Conservation (phyloP, 2,113 vertebrate species). For the Bucco capensis region DNA sequence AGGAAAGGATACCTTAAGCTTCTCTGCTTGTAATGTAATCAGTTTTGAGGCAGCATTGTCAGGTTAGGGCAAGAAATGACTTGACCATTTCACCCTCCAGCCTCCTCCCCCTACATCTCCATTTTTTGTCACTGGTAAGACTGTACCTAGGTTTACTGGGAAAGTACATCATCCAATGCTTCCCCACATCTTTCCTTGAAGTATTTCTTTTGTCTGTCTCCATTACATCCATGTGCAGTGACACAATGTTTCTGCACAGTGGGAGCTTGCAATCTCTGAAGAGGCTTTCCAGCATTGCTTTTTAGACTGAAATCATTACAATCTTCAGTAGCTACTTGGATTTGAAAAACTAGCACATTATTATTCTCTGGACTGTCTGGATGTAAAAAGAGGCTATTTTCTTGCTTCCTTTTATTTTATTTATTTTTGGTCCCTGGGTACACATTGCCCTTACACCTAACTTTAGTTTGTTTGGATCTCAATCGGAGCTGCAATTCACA, state of each 20-base stretch:
- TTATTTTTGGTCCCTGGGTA: constrained; percentile 6
- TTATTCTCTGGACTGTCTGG: constrained; percentile 75
- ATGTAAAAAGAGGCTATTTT: constrained; percentile 73
- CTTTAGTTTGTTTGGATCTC: constrained; percentile 61
- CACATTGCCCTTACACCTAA: constrained; percentile 66
- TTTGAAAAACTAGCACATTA: constrained; percentile 76
- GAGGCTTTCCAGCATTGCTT: constrained; percentile 76
- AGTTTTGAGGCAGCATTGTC: constrained; percentile 6
- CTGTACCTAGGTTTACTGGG: constrained; percentile 22
- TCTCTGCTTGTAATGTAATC: neutral
- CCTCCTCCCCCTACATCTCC: accelerated
- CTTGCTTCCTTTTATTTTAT: neutral
- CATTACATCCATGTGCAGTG: constrained; percentile 67
- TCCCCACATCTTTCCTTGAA: constrained; percentile 60
- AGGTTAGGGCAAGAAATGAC: neutral
- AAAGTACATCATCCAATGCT: constrained; percentile 39
- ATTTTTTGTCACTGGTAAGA: neutral
- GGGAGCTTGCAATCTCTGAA: constrained; percentile 76
- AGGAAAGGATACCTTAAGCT: neutral
- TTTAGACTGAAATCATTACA: constrained; percentile 79
- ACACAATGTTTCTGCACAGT: constrained; percentile 78
- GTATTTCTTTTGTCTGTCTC: constrained; percentile 77
- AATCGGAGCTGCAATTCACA: constrained; percentile 59
- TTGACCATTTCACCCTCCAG: neutral
- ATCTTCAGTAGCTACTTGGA: constrained; percentile 76